These are phyloP conservation scores for Pseudococcus viburni DNA, from an alignment of 2,888 invertebrate genomes.

Conservation along the genomic window DNA sequence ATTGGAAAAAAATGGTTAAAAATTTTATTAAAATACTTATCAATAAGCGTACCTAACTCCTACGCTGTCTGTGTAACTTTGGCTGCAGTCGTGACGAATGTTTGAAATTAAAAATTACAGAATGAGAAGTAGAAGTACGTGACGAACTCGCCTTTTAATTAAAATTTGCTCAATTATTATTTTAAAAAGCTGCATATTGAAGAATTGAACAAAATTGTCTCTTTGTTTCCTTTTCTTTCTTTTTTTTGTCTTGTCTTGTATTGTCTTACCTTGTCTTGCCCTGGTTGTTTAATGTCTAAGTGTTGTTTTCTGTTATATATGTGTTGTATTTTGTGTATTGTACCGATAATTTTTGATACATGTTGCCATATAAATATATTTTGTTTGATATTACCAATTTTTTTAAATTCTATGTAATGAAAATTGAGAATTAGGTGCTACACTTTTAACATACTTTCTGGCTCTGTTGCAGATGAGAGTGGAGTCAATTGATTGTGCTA, in stretches of 20 bases:
- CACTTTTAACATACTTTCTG: no score
- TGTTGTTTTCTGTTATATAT: background rate
- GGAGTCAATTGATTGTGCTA: no score
- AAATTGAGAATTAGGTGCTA: no score
- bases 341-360: slow-evolving; percentile 38
- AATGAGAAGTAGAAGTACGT: background rate
- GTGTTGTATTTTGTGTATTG: slow-evolving; percentile 23
- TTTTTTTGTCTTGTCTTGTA: background rate
- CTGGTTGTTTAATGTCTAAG: background rate
- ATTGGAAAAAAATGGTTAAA: background rate
- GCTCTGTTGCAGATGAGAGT: no score
- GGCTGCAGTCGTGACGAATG: no score
- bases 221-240: background rate
- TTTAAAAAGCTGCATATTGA: background rate
- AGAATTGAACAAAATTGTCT: background rate
- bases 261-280: background rate
- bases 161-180: slow-evolving; percentile 40
- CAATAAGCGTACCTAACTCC: background rate
- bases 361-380: slow-evolving; percentile 52
- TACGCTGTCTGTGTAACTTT: background rate
- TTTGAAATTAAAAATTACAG: no score
- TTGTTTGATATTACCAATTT: background rate
- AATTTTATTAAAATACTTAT: background rate
- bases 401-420: no score
- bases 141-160: slow-evolving; percentile 23